phyloP scores from a whole-genome alignment of 2,888 invertebrate genomes.

The Listrodromus nycthemerus region DNA sequence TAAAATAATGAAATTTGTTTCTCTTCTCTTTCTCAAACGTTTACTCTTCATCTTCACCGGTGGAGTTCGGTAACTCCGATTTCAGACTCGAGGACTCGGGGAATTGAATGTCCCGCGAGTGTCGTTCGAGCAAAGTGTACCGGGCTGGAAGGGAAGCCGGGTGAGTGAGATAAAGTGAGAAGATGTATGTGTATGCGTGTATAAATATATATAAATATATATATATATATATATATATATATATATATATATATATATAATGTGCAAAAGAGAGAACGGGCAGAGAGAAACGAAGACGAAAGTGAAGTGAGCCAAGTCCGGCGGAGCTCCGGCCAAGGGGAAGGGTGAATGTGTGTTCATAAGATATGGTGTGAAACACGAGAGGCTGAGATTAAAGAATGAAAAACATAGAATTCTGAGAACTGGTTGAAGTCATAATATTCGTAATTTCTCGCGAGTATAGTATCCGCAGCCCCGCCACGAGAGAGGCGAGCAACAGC shows the following conservation, averaged over 20 bases:
- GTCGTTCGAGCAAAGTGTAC: constrained; percentile 62
- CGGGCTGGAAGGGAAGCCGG: constrained; percentile 44
- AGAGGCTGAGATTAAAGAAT: constrained; percentile 84
- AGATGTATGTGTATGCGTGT: constrained; percentile 1
- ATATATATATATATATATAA: constrained; percentile 2
- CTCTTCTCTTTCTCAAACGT: constrained; percentile 4
- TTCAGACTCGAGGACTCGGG: constrained; percentile 57
- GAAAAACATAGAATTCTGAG: constrained; percentile 84
- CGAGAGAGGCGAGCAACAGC: constrained; percentile 44
- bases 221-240: not conserved
- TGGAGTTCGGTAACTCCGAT: constrained; percentile 52
- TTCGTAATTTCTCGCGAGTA: constrained; percentile 82
- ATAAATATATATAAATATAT: not conserved
- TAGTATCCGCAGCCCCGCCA: constrained; percentile 13
- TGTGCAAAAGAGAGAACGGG: constrained; percentile 26
- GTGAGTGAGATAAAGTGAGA: constrained; percentile 20
- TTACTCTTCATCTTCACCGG: constrained; percentile 27
- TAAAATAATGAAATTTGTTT: constrained; percentile 12
- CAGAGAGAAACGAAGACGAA: constrained; percentile 28
- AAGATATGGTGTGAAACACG: constrained; percentile 83
- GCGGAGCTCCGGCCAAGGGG: constrained; percentile 44
- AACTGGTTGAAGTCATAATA: constrained; percentile 83
- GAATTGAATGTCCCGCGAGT: constrained; percentile 65
- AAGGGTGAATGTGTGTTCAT: constrained; percentile 71
- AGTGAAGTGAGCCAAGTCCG: constrained; percentile 29